Evolutionary conservation across 2,888 invertebrate genomes (phyloP).

Genomic region (Exocentrus adspersus): DNA sequence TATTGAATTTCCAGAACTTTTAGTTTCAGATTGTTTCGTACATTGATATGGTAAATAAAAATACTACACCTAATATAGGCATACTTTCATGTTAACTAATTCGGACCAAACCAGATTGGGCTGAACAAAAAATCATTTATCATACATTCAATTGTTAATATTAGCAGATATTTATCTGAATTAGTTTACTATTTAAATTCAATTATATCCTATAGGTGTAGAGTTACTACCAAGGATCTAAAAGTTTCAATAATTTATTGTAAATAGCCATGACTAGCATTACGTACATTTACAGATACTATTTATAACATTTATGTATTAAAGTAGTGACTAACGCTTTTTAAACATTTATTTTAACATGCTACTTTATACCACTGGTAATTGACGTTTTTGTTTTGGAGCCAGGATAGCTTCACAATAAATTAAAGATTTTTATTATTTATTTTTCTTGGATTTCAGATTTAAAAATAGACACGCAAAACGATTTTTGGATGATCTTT

Average conservation of each 20-base stretch:
- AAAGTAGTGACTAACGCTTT: conserved; percentile 29
- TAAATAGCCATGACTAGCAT: conserved; percentile 10
- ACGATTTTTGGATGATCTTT: conserved; percentile 9
- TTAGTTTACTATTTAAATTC: too few species aligned
- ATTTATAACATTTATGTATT: conserved; percentile 23
- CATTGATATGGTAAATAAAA: too few species aligned
- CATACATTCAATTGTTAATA: too few species aligned
- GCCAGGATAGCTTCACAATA: conserved; percentile 14
- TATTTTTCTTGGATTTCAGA: conserved; percentile 25
- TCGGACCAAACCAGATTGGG: too few species aligned
- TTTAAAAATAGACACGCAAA: conserved; percentile 14
- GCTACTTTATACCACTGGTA: conserved; percentile 26
- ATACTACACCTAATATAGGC: too few species aligned
- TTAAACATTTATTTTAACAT: conserved; percentile 30
- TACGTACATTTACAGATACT: conserved; percentile 8
- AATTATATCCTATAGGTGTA: too few species aligned
- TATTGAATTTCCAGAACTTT: too few species aligned
- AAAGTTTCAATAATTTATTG: background rate
- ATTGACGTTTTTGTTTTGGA: conserved; percentile 31
- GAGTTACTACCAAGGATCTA: too few species aligned
- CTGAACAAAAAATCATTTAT: too few species aligned
- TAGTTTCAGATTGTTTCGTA: too few species aligned
- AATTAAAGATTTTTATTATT: conserved; percentile 23
- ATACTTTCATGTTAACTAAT: too few species aligned
- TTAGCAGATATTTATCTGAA: too few species aligned